These are phyloP conservation scores for Trachemys scripta DNA, from an alignment of 2,113 vertebrate genomes.

Conservation along the genomic window DNA sequence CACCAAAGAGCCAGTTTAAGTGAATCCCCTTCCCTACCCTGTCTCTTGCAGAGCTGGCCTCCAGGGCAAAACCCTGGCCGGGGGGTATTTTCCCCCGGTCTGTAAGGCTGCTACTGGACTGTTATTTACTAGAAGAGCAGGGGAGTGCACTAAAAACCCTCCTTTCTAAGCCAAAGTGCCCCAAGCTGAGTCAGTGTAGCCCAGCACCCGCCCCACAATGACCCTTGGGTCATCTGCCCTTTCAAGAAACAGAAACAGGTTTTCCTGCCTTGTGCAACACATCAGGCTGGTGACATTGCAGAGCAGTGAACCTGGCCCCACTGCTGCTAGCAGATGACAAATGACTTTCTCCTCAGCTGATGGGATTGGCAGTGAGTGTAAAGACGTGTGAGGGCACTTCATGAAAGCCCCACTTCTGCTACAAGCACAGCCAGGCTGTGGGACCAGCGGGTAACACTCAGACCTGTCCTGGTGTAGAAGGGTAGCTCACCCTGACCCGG, in stretches of 20 bases:
- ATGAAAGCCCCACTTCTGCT: not conserved
- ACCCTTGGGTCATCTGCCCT: not conserved
- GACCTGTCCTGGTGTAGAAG: too few species aligned
- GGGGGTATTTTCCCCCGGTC: too few species aligned
- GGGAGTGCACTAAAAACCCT: not conserved
- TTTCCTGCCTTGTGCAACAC: not conserved
- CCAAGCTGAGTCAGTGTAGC: not conserved
- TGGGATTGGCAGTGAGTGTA: accelerated
- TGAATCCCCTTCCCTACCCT: too few species aligned
- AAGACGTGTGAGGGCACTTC: not conserved
- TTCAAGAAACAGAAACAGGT: not conserved
- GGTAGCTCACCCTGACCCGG: too few species aligned
- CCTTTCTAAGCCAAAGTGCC: not conserved
- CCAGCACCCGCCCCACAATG: not conserved
- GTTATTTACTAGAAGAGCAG: too few species aligned
- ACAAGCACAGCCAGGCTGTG: not conserved
- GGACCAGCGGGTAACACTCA: too few species aligned
- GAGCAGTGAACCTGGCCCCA: not conserved
- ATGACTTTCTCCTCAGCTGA: not conserved
- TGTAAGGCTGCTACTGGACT: too few species aligned
- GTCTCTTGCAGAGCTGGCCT: too few species aligned
- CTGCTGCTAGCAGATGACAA: accelerated
- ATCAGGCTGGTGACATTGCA: not conserved
- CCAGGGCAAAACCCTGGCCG: too few species aligned
- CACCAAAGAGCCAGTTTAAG: not conserved